Percentiles rank a stretch among this genome's conserved stretches.
phyloP scores from a whole-genome alignment of 2,888 invertebrate genomes.

The Philereme transversata region DNA sequence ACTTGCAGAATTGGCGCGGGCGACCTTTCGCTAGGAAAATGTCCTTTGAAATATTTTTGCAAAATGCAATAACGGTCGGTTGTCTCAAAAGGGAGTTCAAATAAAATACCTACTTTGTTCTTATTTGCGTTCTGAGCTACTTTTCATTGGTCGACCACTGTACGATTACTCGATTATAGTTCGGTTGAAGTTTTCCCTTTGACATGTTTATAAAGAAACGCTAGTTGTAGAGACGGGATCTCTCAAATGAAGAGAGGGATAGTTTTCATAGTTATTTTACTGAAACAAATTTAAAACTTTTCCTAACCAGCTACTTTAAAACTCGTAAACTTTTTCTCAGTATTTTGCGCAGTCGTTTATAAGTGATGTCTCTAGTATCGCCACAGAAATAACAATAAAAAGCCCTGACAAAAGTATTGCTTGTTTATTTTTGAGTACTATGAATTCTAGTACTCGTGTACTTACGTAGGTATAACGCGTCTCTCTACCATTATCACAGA shows the following conservation, averaged over 20 bases:
- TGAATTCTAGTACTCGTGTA: no score
- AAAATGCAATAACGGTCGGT: constrained; percentile 56
- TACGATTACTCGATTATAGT: constrained; percentile 35
- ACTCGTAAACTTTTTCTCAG: neutral
- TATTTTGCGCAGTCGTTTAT: neutral
- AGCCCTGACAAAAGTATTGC: no score
- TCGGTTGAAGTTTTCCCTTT: constrained; percentile 34
- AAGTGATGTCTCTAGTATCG: no score
- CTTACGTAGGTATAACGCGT: neutral
- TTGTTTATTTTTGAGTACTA: no score
- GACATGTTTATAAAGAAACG: constrained; percentile 18
- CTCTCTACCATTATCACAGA: neutral
- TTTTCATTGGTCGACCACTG: constrained; percentile 19
- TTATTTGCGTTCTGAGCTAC: constrained; percentile 37
- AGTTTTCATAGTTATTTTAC: constrained; percentile 10
- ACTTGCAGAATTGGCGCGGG: constrained; percentile 13
- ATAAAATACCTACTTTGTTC: constrained; percentile 38
- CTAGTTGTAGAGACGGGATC: constrained; percentile 2
- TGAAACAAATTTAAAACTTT: constrained; percentile 8
- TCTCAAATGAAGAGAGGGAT: constrained; percentile 1
- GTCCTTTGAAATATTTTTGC: constrained; percentile 48
- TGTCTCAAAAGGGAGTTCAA: constrained; percentile 41
- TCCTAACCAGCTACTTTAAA: neutral
- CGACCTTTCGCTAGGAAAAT: constrained; percentile 27
- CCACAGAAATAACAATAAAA: no score